phyloP scores from a whole-genome alignment of 2,888 invertebrate genomes.

The Sicus ferrugineus region DNA sequence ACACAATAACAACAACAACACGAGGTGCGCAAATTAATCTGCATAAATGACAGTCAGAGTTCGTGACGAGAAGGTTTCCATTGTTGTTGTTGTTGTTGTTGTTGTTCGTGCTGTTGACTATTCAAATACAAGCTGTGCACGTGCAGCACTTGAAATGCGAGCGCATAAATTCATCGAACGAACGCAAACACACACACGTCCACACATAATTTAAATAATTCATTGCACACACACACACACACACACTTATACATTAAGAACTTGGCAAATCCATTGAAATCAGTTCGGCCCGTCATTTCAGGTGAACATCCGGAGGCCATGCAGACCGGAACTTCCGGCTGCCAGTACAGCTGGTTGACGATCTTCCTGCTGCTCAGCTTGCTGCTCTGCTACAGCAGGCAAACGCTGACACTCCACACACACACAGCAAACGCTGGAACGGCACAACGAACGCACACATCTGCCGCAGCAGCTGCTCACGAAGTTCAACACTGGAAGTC shows the following conservation, averaged over 20 bases:
- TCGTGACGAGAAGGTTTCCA: no score
- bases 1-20: no score
- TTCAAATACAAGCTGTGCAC: neutral
- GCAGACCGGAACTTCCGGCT: slow-evolving; percentile 65
- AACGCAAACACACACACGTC: slow-evolving; percentile 33
- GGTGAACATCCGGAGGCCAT: slow-evolving; percentile 66
- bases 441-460: slow-evolving; percentile 27
- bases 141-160: slow-evolving; percentile 9
- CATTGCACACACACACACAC: slow-evolving; percentile 30
- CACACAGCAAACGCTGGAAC: slow-evolving; percentile 25
- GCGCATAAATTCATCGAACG: slow-evolving; percentile 18
- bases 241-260: slow-evolving; percentile 41
- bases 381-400: slow-evolving; percentile 56
- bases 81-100: slow-evolving; percentile 8
- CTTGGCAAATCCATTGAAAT: slow-evolving; percentile 64
- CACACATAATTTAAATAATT: neutral
- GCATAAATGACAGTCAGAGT: slow-evolving; percentile 18
- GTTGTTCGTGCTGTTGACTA: slow-evolving; percentile 5
- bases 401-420: slow-evolving; percentile 36
- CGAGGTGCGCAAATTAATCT: slow-evolving; percentile 25
- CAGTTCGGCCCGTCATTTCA: slow-evolving; percentile 66
- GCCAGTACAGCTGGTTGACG: slow-evolving; percentile 63
- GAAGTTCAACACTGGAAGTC: slow-evolving; percentile 23
- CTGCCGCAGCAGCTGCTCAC: slow-evolving; percentile 4
- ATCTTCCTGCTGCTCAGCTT: slow-evolving; percentile 57